Evolutionary conservation across 2,113 vertebrate genomes (phyloP), one percentile per base, ranked within the genome.

Genomic region (Accipiter virgatus): DNA sequence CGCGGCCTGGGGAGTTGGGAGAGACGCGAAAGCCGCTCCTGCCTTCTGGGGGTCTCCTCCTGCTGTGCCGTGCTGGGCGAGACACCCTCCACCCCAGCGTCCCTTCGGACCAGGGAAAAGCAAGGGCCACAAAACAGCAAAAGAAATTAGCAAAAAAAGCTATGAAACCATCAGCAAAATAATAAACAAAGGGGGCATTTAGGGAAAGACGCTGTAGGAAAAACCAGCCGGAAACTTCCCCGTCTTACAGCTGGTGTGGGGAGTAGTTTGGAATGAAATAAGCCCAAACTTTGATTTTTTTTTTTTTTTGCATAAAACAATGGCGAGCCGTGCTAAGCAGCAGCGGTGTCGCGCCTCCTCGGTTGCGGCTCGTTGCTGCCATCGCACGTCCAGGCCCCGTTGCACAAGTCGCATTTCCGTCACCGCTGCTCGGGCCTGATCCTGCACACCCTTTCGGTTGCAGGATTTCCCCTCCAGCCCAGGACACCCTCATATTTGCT

Each of bases 291-390:
- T 84, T 11, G 73, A 19, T 21, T 25, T 16, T 26, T 26, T 26
- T 15, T 34, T 48, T 19, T 40, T 63, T 84, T 58, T 7, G 6
- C 66, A 6, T 4, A 0, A 26, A 59, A 88, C 89, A 94, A 96
- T 80, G 88, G 82, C 20, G 68, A 89, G 77, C 31, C 1, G 5
- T 0, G 74, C 27, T 23, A 1, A 50, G 53, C 40, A 26, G 25
- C 82, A 6, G 87, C 2, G 1, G 9, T 0, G 4, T 5, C 10
- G 5, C 1, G 7, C 11, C 63, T 71, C 42, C 80, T 16, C 20
- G 26, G 48, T 66, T 2, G 38, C 12, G 19, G 95, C 95, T 92
- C 95, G 21, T 45, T 95, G 94, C 96, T 96, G 95, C 96, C 95
- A 95, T 81, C 96, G 4, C 84, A 16, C 21, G 96, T 78, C 77